Base-by-base conservation (phyloP, 2,113 vertebrate species). In the Macquaria australasica region DNA sequence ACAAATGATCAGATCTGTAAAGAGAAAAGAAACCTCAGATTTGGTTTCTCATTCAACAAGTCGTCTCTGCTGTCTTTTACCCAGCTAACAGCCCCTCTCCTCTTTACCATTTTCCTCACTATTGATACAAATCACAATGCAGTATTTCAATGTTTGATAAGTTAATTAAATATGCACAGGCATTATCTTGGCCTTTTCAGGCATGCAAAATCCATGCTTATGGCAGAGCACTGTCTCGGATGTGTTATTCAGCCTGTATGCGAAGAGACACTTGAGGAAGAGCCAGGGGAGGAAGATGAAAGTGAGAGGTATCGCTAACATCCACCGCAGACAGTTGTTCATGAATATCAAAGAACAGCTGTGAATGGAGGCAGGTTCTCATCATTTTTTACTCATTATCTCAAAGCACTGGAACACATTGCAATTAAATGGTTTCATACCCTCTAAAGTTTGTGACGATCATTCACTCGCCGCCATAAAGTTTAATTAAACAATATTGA, bases 261-360 rank as follows among this genome's bases (percentile, higher is more conserved):
- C 81, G 41, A 73, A 83, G 79, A 94, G 94, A 93, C 93, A 95
- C 93, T 95, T 89, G 59, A 92, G 94, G 91, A 93, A 94, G 91
- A 93, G 93, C 94, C 94, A 91, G 91, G 91, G 92, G 94, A 92
- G 90, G 68, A 83, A 94, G 95, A 96, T 96, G 95, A 96, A 96
- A 96, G 95, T 90, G 87, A 90, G 92, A 91, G 93, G 92, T 92
- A 93, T 94, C 85, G 88, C 93, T 93, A 92, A 93, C 95, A 95
- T 95, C 95, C 92, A 94, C 83, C 92, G 81, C 92, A 95, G 95
- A 94, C 96, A 96, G 94, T 95, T 96, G 96, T 94, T 96, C 95
- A 96, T 96, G 96, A 96, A 96, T 96, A 96, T 96, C 96, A 96
- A 96, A 96, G 96, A 94, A 92, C 96, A 95, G 94, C 94, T 96